phyloP scores from a whole-genome alignment of 2,113 vertebrate genomes.

The Pongo pygmaeus region DNA sequence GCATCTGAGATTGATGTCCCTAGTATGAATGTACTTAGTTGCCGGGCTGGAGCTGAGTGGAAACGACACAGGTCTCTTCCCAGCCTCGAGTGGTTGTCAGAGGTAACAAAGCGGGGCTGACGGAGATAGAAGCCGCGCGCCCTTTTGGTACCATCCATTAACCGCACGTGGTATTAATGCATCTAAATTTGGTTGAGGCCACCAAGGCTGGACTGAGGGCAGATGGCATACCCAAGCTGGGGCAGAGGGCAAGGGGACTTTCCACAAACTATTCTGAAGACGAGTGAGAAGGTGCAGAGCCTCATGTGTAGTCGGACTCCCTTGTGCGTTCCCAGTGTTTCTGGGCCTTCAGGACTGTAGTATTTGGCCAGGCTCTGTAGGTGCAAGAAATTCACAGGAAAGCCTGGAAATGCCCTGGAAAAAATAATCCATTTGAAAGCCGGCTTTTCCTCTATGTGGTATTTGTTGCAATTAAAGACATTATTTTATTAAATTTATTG shows the following conservation, averaged over 20 bases:
- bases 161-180: neutral
- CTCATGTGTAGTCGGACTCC: neutral
- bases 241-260: conserved; percentile 25
- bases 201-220: conserved; percentile 27
- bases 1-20: conserved; percentile 50
- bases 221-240: neutral
- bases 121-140: fast-evolving
- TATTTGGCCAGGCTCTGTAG: neutral
- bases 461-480: neutral
- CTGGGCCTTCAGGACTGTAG: neutral
- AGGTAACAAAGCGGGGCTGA: conserved; percentile 34
- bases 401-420: neutral
- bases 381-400: neutral
- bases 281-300: neutral
- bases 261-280: conserved; percentile 9
- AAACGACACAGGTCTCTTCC: neutral
- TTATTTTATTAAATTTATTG: neutral
- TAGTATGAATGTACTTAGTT: conserved; percentile 15
- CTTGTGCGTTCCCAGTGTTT: conserved; percentile 21
- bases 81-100: conserved; percentile 11
- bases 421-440: neutral
- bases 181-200: conserved; percentile 53
- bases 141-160: neutral
- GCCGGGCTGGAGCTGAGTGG: conserved; percentile 10
- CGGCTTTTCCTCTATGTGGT: neutral